Evolutionary conservation across 2,797 vertebrate species (phyloP).

Genomic region (Fundulus diaphanus): DNA sequence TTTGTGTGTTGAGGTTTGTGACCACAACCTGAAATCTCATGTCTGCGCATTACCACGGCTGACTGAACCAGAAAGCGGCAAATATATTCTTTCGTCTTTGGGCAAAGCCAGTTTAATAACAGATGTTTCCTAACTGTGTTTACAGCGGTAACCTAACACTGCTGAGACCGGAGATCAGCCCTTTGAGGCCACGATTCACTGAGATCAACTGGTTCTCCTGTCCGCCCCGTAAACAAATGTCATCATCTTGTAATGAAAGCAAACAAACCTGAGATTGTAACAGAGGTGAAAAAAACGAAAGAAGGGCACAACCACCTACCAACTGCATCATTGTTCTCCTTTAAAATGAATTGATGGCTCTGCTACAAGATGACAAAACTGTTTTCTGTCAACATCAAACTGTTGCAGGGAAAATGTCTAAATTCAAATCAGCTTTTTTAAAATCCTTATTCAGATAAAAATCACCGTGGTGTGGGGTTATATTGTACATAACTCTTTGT

Average conservation of each 20-base stretch:
- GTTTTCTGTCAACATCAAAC: too few relatives aligned
- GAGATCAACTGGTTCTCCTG: not conserved
- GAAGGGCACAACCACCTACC: not conserved
- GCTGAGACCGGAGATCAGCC: too few relatives aligned
- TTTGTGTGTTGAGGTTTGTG: not conserved
- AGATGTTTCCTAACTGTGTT: not conserved
- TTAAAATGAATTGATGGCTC: not conserved
- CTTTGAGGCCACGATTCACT: not conserved
- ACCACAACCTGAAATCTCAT: not conserved
- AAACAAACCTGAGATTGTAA: not conserved
- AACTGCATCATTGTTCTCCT: not conserved
- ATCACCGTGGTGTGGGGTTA: not conserved
- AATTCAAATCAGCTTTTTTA: not conserved
- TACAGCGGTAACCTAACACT: not conserved
- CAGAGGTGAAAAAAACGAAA: not conserved
- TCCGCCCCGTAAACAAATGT: not conserved
- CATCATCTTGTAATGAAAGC: not conserved
- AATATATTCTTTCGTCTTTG: not conserved
- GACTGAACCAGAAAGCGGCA: not conserved
- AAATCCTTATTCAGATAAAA: not conserved
- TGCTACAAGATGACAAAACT: too few relatives aligned
- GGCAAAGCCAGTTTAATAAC: not conserved
- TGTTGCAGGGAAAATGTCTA: not conserved
- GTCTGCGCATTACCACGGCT: not conserved
- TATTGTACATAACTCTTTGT: not conserved